Percentiles rank a stretch among this genome's conserved stretches.
Evolutionary conservation across 2,113 vertebrate genomes (phyloP).

Genomic region (Tachycineta bicolor): DNA sequence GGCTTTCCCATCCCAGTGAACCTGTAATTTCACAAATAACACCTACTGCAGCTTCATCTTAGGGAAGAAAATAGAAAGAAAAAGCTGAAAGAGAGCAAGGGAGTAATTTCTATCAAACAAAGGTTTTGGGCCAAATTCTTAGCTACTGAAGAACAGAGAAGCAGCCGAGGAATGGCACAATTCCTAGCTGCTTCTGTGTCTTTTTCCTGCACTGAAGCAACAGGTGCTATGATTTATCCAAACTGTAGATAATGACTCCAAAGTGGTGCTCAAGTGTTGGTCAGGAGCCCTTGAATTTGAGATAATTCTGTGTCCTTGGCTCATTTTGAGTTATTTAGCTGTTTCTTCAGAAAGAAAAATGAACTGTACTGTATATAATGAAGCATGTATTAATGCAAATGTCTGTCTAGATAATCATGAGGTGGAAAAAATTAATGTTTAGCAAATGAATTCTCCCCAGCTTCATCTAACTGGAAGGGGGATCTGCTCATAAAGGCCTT

Average conservation of each 20-base stretch:
- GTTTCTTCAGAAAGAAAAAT: background rate
- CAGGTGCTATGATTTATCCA: background rate
- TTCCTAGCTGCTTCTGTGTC: background rate
- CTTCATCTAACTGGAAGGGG: background rate
- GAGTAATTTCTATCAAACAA: background rate
- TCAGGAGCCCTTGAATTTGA: background rate
- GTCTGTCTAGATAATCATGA: background rate
- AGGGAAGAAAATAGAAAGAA: background rate
- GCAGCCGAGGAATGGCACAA: background rate
- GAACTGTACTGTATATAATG: background rate
- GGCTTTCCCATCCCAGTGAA: background rate
- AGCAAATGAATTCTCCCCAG: background rate
- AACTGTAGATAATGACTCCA: background rate
- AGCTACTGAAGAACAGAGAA: background rate
- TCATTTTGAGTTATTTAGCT: background rate
- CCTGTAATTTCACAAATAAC: conserved; percentile 56
- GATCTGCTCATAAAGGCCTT: background rate
- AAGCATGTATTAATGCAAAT: background rate
- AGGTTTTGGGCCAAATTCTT: background rate
- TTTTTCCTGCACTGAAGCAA: background rate
- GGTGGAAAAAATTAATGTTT: background rate
- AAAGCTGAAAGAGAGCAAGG: background rate
- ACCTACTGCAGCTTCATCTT: background rate
- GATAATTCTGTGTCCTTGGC: background rate
- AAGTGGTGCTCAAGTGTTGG: background rate